Evolutionary conservation across 1,140 invertebrate genomes (phyloP), one percentile per base, ranked within the genome.

Genomic region (Drosophila azteca): DNA sequence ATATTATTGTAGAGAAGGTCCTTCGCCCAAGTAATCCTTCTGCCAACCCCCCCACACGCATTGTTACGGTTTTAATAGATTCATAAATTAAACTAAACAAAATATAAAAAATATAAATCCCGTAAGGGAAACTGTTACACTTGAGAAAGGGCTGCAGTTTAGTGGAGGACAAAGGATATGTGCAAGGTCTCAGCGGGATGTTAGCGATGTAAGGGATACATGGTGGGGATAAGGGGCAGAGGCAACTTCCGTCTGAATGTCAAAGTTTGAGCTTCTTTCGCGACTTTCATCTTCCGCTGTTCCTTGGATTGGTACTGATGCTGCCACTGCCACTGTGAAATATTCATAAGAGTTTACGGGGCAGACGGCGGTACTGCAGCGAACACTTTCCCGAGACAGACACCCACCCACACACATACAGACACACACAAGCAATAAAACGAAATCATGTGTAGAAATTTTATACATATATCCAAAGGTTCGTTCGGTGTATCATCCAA

Each of bases 371-470:
- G 3, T 17, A 17, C n/a, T 17, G 45, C n/a, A 46, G 45, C n/a
- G 15, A 46, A 46, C 45, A n/a, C 45, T 46, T 46, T 46, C 8
- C 17, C 45, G 8, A 20, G 5, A 6, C 45, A 45, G n/a, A 45
- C 7, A n/a, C n/a, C 17, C 44, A 3, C 17, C 15, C 20, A 13
- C 49, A 35, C 52, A 49, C 35, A 13, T 11, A 50, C 24, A 46
- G 1, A 20, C 17, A 20, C 46, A 53, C 59, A 41, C 35, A 7
- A 77, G 65, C 73, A 77, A 77, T 77, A 77, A 77, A 77, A 66
- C 66, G 66, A 77, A 77, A 77, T 77, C 75, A 77, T 77, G 73
- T 70, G 73, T 58, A 60, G 75, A 77, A 61, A 77, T 77, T 77
- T 71, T 77, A 70, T 77, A 1, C 6, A 7, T 39, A 13, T 1